A percentile compares a stretch with the other conserved stretches of the same genome.
Conservation (phyloP, 53 echinoderm and acorn worm species). For the Crossaster papposus region DNA sequence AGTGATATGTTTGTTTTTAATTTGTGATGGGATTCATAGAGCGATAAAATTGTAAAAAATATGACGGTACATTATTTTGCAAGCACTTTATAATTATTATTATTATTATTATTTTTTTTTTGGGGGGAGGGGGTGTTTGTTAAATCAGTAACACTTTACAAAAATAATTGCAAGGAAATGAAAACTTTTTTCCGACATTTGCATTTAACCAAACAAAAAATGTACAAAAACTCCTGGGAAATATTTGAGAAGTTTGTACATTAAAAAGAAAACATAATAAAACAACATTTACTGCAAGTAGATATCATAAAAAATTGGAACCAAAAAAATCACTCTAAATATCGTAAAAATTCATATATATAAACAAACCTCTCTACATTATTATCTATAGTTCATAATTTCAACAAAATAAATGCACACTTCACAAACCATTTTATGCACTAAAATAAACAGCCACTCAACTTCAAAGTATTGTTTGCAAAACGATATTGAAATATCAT, state of each 20-base stretch:
- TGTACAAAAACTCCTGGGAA: background rate
- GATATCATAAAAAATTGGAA: slow-evolving; percentile 16
- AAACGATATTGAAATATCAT: slow-evolving; percentile 17
- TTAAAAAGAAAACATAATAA: slow-evolving; percentile 1
- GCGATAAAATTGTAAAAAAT: too few species aligned
- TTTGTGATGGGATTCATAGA: too few species aligned
- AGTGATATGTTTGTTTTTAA: too few species aligned
- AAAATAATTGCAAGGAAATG: too few species aligned
- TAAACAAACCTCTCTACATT: slow-evolving; percentile 59
- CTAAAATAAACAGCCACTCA: slow-evolving; percentile 10
- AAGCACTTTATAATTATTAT: too few species aligned
- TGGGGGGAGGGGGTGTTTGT: too few species aligned
- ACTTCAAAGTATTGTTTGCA: slow-evolving; percentile 16
- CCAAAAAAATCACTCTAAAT: slow-evolving; percentile 45
- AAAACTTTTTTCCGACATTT: too few species aligned
- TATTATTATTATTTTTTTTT: too few species aligned
- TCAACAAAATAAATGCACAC: slow-evolving; percentile 2
- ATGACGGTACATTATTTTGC: too few species aligned
- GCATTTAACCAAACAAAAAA: too few species aligned
- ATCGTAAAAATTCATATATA: slow-evolving; percentile 19
- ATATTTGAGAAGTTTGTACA: background rate
- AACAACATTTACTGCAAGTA: background rate
- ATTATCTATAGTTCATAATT: background rate
- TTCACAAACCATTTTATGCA: slow-evolving; percentile 12
- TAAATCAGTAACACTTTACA: too few species aligned